Evolutionary conservation across 2,113 vertebrate species (phyloP).

Genomic region (Leptosomus discolor): DNA sequence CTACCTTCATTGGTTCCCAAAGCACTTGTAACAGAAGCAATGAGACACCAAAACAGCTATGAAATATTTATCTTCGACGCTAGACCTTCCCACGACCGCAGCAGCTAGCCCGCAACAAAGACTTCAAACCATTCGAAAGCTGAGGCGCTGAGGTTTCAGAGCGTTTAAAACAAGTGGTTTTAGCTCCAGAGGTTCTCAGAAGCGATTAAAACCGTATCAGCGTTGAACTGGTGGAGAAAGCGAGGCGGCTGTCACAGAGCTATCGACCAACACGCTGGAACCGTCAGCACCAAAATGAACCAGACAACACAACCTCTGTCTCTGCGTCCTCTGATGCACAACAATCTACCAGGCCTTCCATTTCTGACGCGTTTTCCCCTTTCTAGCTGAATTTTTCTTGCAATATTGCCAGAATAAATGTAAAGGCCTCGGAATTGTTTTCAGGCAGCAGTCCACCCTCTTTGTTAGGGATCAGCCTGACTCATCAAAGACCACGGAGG

Average conservation of each 20-base stretch:
- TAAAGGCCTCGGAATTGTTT: neutral
- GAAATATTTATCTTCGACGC: neutral
- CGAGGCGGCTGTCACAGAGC: neutral
- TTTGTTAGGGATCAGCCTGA: neutral
- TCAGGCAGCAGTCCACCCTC: neutral
- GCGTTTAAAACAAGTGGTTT: accelerated
- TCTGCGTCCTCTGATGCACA: neutral
- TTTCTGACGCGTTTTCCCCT: neutral
- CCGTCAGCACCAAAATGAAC: neutral
- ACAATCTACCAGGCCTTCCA: neutral
- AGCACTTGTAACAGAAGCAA: neutral
- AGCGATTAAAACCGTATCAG: neutral
- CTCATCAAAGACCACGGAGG: neutral
- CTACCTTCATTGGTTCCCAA: neutral
- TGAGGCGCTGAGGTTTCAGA: neutral
- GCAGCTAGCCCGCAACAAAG: neutral
- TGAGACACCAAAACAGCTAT: neutral
- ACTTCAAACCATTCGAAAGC: neutral
- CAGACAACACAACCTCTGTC: neutral
- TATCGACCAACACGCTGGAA: neutral
- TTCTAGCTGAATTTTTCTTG: neutral
- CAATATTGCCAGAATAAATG: neutral
- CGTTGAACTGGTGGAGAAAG: neutral
- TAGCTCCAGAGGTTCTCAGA: neutral
- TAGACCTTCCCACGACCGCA: accelerated